Conservation (phyloP, 2,797 vertebrate species). For the Lacerta bilineata region DNA sequence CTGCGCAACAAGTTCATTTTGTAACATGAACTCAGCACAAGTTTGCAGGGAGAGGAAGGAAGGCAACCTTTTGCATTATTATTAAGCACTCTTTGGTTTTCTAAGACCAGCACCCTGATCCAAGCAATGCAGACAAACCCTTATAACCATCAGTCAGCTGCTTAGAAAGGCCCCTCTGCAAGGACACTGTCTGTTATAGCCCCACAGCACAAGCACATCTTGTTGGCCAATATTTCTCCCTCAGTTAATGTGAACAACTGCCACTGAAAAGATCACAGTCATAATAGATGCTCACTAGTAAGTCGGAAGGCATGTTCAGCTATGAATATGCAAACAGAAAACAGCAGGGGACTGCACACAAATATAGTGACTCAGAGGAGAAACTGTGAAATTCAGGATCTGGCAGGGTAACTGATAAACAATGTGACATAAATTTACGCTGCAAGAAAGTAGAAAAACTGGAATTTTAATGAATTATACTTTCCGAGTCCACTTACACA, state of each 20-base stretch:
- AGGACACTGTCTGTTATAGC: background rate
- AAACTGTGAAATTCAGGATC: conserved; percentile 36
- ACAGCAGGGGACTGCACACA: conserved; percentile 40
- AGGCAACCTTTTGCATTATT: background rate
- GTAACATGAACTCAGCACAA: background rate
- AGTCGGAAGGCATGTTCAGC: conserved; percentile 25
- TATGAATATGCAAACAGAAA: conserved; percentile 42
- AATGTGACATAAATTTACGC: conserved; percentile 14
- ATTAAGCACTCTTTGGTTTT: background rate
- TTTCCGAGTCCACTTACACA: background rate
- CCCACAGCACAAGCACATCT: background rate
- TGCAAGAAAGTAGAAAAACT: background rate
- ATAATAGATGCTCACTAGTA: conserved; percentile 27
- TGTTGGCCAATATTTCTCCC: background rate
- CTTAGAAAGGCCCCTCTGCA: background rate
- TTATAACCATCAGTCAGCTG: background rate
- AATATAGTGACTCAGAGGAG: conserved; percentile 34
- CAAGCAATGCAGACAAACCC: background rate
- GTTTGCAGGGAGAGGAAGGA: background rate
- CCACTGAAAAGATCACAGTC: conserved; percentile 31
- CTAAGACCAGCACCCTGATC: background rate
- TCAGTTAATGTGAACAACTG: conserved; percentile 25
- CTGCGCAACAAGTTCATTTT: background rate
- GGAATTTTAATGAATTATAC: background rate
- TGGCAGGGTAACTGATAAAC: conserved; percentile 21